Percentiles rank a stretch among this genome's conserved stretches.
These are phyloP conservation scores for Drosophila setifemur DNA, from an alignment of 1,140 invertebrate genomes.

Conservation along the genomic window DNA sequence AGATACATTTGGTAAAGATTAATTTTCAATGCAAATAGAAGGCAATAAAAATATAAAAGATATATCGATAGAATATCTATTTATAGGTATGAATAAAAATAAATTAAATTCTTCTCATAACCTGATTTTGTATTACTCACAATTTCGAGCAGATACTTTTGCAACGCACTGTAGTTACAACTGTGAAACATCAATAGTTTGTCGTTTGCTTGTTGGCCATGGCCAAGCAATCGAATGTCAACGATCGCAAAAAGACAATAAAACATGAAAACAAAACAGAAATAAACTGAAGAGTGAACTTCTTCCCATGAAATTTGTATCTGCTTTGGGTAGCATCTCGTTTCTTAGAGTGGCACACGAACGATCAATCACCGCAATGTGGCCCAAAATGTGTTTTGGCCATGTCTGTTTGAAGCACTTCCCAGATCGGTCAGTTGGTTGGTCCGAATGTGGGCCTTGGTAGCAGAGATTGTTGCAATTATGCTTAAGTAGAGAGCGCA, in stretches of 20 bases:
- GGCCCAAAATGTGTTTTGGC: slow-evolving; percentile 48
- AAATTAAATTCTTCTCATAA: too few species aligned
- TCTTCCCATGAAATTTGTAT: neutral
- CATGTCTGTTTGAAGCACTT: slow-evolving; percentile 53
- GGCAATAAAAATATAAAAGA: too few species aligned
- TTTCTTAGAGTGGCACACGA: slow-evolving; percentile 51
- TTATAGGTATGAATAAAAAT: too few species aligned
- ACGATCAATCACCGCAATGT: slow-evolving; percentile 61
- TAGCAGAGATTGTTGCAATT: slow-evolving; percentile 55
- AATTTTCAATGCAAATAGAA: too few species aligned
- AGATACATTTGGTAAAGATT: too few species aligned
- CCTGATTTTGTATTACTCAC: neutral
- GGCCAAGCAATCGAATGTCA: slow-evolving; percentile 34
- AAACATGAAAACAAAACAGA: slow-evolving; percentile 15
- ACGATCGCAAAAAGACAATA: slow-evolving; percentile 25
- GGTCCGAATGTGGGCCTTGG: slow-evolving; percentile 41
- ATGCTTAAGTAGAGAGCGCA: slow-evolving; percentile 30
- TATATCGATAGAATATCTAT: too few species aligned
- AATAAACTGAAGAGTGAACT: slow-evolving; percentile 6
- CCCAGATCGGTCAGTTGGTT: slow-evolving; percentile 10
- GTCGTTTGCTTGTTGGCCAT: slow-evolving; percentile 10
- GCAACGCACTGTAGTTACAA: slow-evolving; percentile 8
- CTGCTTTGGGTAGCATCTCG: slow-evolving; percentile 15
- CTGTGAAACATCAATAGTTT: slow-evolving; percentile 20
- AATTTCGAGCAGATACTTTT: neutral